A percentile compares a stretch with the other conserved stretches of the same genome.
phyloP scores from a whole-genome alignment of 2,797 vertebrate species.

The Spheniscus humboldti region DNA sequence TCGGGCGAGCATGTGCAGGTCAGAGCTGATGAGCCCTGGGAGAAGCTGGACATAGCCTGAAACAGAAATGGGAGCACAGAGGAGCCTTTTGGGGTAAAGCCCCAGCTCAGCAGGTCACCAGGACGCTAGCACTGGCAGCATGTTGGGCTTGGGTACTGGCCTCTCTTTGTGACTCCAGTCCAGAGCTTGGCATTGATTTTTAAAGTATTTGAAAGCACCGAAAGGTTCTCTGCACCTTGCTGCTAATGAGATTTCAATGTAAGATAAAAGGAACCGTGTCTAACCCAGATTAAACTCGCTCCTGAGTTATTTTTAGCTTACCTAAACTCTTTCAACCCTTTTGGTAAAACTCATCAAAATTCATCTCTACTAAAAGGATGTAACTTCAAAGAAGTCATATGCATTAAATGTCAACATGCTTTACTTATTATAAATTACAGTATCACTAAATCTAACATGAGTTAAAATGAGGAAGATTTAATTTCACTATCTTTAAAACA shows the following conservation, averaged over 20 bases:
- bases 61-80: not conserved
- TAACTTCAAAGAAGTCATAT: slow-evolving; percentile 60
- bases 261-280: slow-evolving; percentile 51
- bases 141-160: not conserved
- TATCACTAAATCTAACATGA: slow-evolving; percentile 53
- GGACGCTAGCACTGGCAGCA: not conserved
- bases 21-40: not conserved
- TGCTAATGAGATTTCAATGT: slow-evolving; percentile 54
- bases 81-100: not conserved
- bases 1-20: not conserved
- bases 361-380: slow-evolving; percentile 54
- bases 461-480: slow-evolving; percentile 43
- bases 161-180: not conserved
- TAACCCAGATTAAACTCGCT: slow-evolving; percentile 46
- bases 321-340: slow-evolving; percentile 44
- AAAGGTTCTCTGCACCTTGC: not conserved
- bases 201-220: not conserved
- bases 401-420: slow-evolving; percentile 53
- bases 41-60: not conserved
- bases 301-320: slow-evolving; percentile 45
- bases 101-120: not conserved
- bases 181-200: not conserved
- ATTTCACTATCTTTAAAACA: slow-evolving; percentile 36
- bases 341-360: slow-evolving; percentile 56
- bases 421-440: slow-evolving; percentile 65